Conservation (phyloP, 2,113 vertebrate genomes). For the Lagopus leucura region DNA sequence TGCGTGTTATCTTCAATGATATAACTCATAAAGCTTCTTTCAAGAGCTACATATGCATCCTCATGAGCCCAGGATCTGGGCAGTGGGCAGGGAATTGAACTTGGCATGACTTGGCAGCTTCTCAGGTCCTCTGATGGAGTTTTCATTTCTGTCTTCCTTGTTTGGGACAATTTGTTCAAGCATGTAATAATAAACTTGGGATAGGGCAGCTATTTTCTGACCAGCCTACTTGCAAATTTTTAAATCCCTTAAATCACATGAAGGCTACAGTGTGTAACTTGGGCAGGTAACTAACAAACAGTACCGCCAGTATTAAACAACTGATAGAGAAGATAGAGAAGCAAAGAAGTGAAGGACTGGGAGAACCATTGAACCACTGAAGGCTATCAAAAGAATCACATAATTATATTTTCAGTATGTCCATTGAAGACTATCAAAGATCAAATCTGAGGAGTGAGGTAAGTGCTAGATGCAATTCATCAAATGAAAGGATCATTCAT, state of each 20-base stretch:
- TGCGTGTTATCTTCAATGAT: not conserved
- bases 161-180: not conserved
- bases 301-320: not conserved
- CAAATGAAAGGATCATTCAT: not conserved
- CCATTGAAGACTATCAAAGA: not conserved
- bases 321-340: not conserved
- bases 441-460: fast-evolving
- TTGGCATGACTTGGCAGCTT: not conserved
- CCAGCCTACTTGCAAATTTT: not conserved
- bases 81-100: not conserved
- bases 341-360: not conserved
- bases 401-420: not conserved
- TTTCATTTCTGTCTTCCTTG: not conserved
- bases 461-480: not conserved
- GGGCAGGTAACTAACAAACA: not conserved
- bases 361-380: too few species aligned
- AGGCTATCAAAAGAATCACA: not conserved
- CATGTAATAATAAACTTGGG: not conserved
- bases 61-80: not conserved
- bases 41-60: not conserved
- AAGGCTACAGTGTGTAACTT: not conserved
- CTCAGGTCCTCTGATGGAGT: not conserved
- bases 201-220: not conserved
- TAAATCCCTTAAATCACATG: not conserved
- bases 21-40: not conserved